A percentile compares a stretch with the other conserved stretches of the same genome.
Conservation (phyloP, 2,797 vertebrate species). For the Arvicola amphibius region DNA sequence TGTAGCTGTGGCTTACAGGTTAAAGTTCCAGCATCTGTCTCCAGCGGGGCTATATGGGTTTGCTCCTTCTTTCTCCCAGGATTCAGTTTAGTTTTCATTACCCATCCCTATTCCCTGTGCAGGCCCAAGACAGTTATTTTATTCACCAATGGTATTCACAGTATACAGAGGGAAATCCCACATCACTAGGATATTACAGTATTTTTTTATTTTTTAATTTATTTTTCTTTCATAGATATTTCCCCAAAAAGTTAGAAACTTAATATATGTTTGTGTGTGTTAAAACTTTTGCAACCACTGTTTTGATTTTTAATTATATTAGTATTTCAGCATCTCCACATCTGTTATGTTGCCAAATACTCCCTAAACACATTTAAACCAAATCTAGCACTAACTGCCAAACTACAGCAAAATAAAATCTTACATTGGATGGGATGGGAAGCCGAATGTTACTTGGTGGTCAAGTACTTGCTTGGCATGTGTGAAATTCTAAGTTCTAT, state of each 20-base stretch:
- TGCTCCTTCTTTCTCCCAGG: too few species aligned
- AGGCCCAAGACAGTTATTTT: too few species aligned
- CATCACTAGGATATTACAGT: too few species aligned
- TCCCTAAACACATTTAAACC: background rate
- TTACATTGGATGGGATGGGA: background rate
- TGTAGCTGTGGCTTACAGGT: too few species aligned
- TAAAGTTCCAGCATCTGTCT: too few species aligned
- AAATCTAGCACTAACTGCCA: background rate
- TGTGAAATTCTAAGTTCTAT: background rate
- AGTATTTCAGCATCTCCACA: background rate
- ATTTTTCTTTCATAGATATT: background rate
- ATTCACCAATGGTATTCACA: too few species aligned
- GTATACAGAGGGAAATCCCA: too few species aligned
- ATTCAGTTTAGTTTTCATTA: too few species aligned
- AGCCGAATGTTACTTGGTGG: background rate
- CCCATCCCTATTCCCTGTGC: too few species aligned
- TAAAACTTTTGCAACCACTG: background rate
- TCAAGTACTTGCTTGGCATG: background rate
- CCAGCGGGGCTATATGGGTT: too few species aligned
- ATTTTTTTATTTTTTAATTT: background rate
- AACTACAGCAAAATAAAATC: background rate
- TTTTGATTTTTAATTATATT: conserved; percentile 12
- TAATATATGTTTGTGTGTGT: background rate
- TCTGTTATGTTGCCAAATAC: background rate
- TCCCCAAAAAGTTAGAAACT: background rate